Evolutionary conservation across 2,888 invertebrate species (phyloP).

Genomic region (Augochlorella aurata): DNA sequence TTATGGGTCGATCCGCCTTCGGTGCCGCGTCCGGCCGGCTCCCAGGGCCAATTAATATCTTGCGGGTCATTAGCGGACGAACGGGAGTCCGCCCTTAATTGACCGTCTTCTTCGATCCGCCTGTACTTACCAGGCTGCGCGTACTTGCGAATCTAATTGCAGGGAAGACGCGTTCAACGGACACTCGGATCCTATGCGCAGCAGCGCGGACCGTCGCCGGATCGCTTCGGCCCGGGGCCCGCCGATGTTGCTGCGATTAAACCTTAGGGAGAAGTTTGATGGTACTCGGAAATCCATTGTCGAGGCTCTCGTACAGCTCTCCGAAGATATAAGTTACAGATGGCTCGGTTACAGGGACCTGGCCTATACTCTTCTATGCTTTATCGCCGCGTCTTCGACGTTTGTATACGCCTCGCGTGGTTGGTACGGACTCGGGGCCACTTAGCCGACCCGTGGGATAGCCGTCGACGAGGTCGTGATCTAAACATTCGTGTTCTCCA

Average conservation of each 20-base stretch:
- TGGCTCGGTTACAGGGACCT: no score
- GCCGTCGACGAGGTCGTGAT: no score
- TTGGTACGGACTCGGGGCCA: no score
- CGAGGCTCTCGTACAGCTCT: no score
- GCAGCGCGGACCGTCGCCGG: background rate
- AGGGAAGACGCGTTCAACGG: conserved; percentile 41
- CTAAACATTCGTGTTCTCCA: no score
- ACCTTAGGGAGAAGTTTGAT: no score
- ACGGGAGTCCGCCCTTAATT: conserved; percentile 69
- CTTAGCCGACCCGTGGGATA: no score
- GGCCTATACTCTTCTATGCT: no score
- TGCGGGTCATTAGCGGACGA: conserved; percentile 70
- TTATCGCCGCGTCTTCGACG: no score
- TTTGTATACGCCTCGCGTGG: no score
- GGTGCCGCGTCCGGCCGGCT: conserved; percentile 44
- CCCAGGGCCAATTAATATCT: conserved; percentile 72
- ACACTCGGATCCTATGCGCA: conserved; percentile 14
- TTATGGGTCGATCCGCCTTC: conserved; percentile 59
- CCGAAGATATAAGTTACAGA: no score
- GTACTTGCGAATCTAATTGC: conserved; percentile 60
- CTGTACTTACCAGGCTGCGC: conserved; percentile 17
- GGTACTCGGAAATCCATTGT: no score
- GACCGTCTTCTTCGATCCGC: conserved; percentile 59
- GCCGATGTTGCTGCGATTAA: background rate
- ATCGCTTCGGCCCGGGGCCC: background rate